Evolutionary conservation across 2,888 invertebrate genomes (phyloP), one percentile per base, ranked within the genome.

Genomic region (Bombylius major): DNA sequence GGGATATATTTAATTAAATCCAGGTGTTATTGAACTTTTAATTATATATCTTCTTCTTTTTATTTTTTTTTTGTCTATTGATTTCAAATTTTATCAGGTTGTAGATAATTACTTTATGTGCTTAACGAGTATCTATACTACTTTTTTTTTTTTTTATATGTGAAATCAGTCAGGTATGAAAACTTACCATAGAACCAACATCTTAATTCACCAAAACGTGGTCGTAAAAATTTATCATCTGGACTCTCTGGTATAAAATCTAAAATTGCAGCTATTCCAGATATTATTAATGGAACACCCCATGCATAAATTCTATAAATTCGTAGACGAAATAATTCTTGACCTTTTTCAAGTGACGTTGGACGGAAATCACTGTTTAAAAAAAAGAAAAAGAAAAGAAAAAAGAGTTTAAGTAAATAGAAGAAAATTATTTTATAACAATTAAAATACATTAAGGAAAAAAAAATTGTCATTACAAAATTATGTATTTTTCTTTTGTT

Each of bases 271-370:
- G 86, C 89, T 55, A 85, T 78, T 57, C 83, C 82, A 54, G 88
- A 84, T 65, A 91, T 83, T 62, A 86, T 66, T 62, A 89, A 78
- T 52, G 91, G 89, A 53, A 86, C 82, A 62, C 90, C 90, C 89
- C 89, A 90, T 60, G 91, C 90, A 76, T 90, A 91, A 65, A 85
- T 79, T 65, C 83, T 82, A 76, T 90, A 91, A 64, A 89, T 78
- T 56, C 88, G 80, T 65, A 90, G 79, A 56, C 90, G 82, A 68
- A 87, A 81, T 61, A 83, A 78, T 75, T 90, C 90, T 78, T 90
- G 90, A 63, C 86, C 84, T 72, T 88, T 88, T 75, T 90, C 90
- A 73, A 89, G 77, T 67, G 84, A 86, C 66, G 89, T 87, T 60
- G 90, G 89, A 55, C 90, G 81, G 71, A 90, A 81, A 76, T 90